Evolutionary conservation across 2,113 vertebrate species (phyloP).

Genomic region (Anarhynchus alexandrinus): DNA sequence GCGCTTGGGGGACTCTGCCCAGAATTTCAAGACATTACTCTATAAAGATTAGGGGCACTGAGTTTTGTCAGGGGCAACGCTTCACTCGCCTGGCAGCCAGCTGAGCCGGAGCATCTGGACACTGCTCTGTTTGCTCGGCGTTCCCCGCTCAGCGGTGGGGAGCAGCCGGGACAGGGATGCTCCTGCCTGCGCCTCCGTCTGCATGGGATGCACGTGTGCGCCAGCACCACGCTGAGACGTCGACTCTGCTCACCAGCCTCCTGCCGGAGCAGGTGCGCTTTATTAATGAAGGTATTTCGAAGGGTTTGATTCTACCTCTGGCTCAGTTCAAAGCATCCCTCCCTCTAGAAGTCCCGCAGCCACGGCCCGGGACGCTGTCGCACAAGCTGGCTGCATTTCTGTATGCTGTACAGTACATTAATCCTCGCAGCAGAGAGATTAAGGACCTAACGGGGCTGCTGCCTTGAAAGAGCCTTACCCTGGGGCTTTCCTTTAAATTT

Average conservation of each 20-base stretch:
- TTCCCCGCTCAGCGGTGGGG: not conserved
- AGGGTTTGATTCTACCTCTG: not conserved
- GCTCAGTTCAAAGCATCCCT: not conserved
- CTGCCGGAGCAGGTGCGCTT: not conserved
- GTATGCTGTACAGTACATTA: not conserved
- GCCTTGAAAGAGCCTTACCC: not conserved
- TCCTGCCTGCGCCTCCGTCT: not conserved
- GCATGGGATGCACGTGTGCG: not conserved
- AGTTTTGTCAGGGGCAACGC: not conserved
- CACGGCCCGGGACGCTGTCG: not conserved
- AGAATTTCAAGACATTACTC: not conserved
- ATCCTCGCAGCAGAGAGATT: not conserved
- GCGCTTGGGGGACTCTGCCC: not conserved
- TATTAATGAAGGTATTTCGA: not conserved
- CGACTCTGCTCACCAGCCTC: not conserved
- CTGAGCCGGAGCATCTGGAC: fast-evolving
- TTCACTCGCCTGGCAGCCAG: not conserved
- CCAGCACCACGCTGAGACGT: not conserved
- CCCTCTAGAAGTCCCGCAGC: fast-evolving
- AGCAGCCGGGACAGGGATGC: not conserved
- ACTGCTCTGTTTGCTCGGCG: fast-evolving
- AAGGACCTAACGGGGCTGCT: not conserved
- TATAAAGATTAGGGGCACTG: not conserved
- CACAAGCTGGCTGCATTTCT: not conserved
- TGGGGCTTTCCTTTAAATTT: not conserved